These are phyloP conservation scores for Sylvilagus bachmani DNA, from an alignment of 2,113 vertebrate genomes.

Conservation along the genomic window DNA sequence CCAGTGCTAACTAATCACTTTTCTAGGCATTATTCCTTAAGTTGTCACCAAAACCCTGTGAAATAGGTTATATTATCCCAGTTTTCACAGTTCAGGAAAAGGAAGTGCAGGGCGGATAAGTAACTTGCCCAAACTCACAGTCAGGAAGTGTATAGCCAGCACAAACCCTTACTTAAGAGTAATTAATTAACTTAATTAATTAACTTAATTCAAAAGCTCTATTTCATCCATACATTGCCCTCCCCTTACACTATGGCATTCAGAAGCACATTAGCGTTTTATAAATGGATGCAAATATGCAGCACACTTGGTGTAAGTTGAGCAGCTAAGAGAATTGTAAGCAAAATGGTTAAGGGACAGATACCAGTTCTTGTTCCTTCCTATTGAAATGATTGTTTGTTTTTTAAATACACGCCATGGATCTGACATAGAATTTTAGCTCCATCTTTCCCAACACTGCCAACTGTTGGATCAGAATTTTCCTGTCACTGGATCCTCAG, in stretches of 20 bases:
- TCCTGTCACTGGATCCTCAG: background rate
- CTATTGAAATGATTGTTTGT: slow-evolving; percentile 17
- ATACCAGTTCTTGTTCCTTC: background rate
- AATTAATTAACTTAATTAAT: no score
- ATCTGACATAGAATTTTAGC: background rate
- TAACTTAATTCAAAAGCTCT: slow-evolving; percentile 29
- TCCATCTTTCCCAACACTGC: background rate
- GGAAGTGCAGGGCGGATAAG: background rate
- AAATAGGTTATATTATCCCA: background rate
- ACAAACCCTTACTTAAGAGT: background rate
- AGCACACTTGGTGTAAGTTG: background rate
- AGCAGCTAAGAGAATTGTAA: background rate
- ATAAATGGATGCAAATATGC: background rate
- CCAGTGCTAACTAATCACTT: background rate
- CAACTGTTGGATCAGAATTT: background rate
- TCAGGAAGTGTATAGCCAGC: background rate
- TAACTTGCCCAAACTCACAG: background rate
- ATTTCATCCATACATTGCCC: background rate
- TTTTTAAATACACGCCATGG: background rate
- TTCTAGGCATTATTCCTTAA: background rate
- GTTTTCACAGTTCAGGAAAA: slow-evolving; percentile 27
- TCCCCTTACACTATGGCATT: background rate
- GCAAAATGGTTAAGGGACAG: background rate
- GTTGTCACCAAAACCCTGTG: background rate
- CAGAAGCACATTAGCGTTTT: slow-evolving; percentile 40